These are phyloP conservation scores for Elephantulus edwardii DNA, from an alignment of 2,113 vertebrate genomes.

Conservation along the genomic window DNA sequence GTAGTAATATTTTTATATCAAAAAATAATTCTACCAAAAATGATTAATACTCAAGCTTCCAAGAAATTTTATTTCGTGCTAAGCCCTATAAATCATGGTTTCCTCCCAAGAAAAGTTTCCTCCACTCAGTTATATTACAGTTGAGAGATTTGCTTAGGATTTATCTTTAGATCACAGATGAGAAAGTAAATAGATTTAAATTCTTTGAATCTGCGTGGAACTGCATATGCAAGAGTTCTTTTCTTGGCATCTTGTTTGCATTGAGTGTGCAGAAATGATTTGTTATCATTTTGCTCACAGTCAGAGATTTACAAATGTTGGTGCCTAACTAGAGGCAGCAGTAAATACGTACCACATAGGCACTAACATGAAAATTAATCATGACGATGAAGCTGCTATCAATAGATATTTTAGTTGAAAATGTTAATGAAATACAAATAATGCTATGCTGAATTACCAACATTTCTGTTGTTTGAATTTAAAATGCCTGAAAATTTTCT, in stretches of 20 bases:
- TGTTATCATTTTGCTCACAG: slow-evolving; percentile 60
- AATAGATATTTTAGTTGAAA: slow-evolving; percentile 49
- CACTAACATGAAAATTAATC: slow-evolving; percentile 56
- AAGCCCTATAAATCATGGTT: slow-evolving; percentile 71
- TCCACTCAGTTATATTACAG: slow-evolving; percentile 57
- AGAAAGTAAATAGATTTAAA: slow-evolving; percentile 76
- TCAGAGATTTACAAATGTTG: slow-evolving; percentile 53
- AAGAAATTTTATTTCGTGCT: slow-evolving; percentile 69
- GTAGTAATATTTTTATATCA: slow-evolving; percentile 53
- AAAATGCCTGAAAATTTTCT: slow-evolving; percentile 61
- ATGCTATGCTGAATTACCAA: slow-evolving; percentile 41
- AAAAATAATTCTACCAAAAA: slow-evolving; percentile 63
- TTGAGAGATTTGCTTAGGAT: slow-evolving; percentile 73
- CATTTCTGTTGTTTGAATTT: slow-evolving; percentile 62
- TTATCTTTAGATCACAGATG: slow-evolving; percentile 69
- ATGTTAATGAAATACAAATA: slow-evolving; percentile 54
- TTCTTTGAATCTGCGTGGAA: slow-evolving; percentile 60
- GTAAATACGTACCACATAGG: slow-evolving; percentile 53
- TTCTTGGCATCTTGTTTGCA: slow-evolving; percentile 66
- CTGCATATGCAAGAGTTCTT: slow-evolving; percentile 60
- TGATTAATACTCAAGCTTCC: slow-evolving; percentile 75
- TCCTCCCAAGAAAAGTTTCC: slow-evolving; percentile 70
- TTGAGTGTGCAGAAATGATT: slow-evolving; percentile 62
- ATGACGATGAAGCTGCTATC: not conserved
- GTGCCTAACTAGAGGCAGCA: slow-evolving; percentile 30